phyloP scores from a whole-genome alignment of 2,888 invertebrate species.

The Ommatoiulus sabulosus region DNA sequence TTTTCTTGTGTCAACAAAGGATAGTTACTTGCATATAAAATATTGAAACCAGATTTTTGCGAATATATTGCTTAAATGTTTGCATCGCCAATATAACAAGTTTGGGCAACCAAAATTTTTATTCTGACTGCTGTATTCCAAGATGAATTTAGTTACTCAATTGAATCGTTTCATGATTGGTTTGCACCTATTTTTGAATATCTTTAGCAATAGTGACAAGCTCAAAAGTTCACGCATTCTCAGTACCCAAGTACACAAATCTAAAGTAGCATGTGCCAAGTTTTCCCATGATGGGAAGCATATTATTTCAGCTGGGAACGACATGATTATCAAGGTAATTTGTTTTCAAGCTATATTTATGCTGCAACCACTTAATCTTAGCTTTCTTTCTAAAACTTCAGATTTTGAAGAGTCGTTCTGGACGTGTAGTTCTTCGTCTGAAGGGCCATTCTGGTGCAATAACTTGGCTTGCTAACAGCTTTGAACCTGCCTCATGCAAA shows the following conservation, averaged over 20 bases:
- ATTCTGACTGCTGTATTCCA: no score
- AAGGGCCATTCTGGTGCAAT: constrained; percentile 70
- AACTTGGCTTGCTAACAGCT: constrained; percentile 70
- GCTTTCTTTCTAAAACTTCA: constrained; percentile 65
- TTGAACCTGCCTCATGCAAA: constrained; percentile 68
- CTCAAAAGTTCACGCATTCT: constrained; percentile 25
- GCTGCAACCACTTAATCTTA: neutral
- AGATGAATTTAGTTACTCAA: no score
- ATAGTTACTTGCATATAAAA: no score
- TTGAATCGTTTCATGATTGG: no score
- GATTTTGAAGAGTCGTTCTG: constrained; percentile 74
- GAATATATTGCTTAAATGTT: no score
- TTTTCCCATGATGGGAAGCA: constrained; percentile 70
- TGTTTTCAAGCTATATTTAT: neutral
- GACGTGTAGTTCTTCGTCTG: constrained; percentile 68
- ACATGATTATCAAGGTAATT: constrained; percentile 70
- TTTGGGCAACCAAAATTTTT: no score
- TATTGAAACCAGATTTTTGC: no score
- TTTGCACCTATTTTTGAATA: no score
- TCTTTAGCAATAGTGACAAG: constrained; percentile 67
- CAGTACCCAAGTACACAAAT: constrained; percentile 72
- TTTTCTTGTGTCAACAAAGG: no score
- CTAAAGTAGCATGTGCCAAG: constrained; percentile 72
- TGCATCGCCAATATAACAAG: no score
- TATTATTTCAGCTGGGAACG: constrained; percentile 70